phyloP scores from a whole-genome alignment of 2,113 vertebrate species.

The Apteryx owenii region DNA sequence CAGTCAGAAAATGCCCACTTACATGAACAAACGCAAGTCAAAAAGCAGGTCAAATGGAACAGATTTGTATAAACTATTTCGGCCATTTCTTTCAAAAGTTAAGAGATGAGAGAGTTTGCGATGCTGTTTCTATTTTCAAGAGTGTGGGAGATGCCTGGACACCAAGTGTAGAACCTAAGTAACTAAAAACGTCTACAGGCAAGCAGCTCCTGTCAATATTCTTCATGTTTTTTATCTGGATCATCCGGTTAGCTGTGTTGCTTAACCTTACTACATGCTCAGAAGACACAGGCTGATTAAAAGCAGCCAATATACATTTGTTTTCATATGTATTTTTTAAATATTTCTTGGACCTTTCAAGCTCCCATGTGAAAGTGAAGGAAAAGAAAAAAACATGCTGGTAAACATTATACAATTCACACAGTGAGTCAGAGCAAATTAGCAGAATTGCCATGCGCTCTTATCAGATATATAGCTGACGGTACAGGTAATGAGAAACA shows the following conservation, averaged over 20 bases:
- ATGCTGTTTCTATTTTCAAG: background rate
- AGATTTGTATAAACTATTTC: background rate
- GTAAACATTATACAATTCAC: background rate
- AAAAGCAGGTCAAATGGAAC: background rate
- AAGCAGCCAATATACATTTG: background rate
- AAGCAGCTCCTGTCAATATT: background rate
- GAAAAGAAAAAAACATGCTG: background rate
- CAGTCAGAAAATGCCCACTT: background rate
- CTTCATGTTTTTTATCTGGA: background rate
- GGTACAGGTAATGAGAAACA: background rate
- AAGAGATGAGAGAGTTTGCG: background rate
- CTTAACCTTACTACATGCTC: background rate
- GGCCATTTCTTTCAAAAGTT: background rate
- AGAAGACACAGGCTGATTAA: background rate
- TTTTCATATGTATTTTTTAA: background rate
- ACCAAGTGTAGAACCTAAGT: background rate
- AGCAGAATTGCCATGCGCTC: background rate
- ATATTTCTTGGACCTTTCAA: background rate
- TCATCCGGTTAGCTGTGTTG: background rate
- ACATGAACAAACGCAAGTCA: background rate
- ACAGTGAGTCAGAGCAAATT: background rate
- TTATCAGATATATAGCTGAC: background rate
- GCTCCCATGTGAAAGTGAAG: background rate
- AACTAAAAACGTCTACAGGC: background rate
- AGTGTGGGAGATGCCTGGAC: background rate